phyloP scores from a whole-genome alignment of 2,113 vertebrate genomes.

The Pterocles gutturalis region DNA sequence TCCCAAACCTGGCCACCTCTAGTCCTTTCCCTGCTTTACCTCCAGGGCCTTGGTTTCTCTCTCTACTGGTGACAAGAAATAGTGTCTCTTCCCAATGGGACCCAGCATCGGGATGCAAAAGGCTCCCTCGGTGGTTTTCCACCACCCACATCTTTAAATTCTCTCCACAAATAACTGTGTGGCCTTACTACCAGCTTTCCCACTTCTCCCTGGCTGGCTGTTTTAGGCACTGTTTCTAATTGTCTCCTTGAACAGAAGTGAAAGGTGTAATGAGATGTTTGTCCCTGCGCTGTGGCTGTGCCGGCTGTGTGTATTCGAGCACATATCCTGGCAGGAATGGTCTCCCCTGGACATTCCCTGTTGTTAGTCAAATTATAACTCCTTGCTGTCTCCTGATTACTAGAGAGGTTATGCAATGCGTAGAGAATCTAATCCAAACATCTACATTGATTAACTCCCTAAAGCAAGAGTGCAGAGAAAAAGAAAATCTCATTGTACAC shows the following conservation, averaged over 20 bases:
- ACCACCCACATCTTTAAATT: neutral
- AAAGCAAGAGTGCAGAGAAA: neutral
- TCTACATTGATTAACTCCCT: neutral
- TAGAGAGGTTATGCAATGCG: neutral
- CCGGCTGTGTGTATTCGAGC: neutral
- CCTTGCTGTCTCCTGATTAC: neutral
- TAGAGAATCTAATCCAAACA: neutral
- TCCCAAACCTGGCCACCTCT: neutral
- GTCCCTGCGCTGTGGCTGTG: neutral
- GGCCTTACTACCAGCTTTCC: neutral
- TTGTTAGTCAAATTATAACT: neutral
- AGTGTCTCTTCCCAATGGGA: neutral
- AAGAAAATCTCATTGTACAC: neutral
- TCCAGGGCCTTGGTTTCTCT: neutral
- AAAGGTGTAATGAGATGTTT: neutral
- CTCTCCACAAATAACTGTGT: neutral
- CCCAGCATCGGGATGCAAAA: neutral
- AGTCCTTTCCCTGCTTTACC: neutral
- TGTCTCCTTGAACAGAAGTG: neutral
- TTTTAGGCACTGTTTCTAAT: neutral
- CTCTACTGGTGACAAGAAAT: rapidly evolving
- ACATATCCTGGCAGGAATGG: neutral
- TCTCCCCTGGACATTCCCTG: neutral
- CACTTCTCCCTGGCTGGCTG: neutral
- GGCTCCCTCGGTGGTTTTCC: neutral